Base-by-base conservation (phyloP, 2,888 invertebrate species). In the Pollenia griseotomentosa region DNA sequence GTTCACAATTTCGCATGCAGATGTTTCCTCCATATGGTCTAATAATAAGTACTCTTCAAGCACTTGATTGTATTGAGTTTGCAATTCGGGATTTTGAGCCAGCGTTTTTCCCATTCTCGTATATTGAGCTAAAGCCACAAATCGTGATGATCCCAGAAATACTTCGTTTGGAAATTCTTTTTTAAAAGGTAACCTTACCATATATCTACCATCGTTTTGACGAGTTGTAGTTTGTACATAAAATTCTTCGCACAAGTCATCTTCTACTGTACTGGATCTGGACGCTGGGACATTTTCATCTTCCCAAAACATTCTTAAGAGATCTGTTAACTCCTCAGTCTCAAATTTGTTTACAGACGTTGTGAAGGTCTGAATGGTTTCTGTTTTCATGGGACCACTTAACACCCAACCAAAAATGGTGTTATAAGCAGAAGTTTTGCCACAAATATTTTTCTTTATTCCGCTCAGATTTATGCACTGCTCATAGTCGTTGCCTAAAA, bases 381-480 rank as follows among this genome's bases (percentile, higher is more conserved):
- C 10, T 0, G 40, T 1, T 40, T 42, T 61, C 2, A 61, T 61
- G 14, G 61, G 61, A 6, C 61, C 40, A 10, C 61, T 61, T 0
- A 61, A 40, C n/a, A 61, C 61, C 61, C 61, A 61, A n/a, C 61
- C 61, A 61, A 61, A 61, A 4, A 61, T 42, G 5, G 40, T 61
- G 1, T 61, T 61, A n/a, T 61, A 61, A 2, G 40, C 61, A 1
- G 61, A 61, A n/a, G 61, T n/a, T n/a, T 61, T 12, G 14, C 40
- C 42, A n/a, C 61, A 61, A 42, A 61, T 42, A 19, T 61, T 61
- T 61, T 40, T 61, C 40, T 61, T 61, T 7, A 61, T 61, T 2
- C n/a, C 61, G 5, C 42, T 40, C 3, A 40, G 40, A 10, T 40
- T 40, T n/a, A 61, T 61, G 2, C 7, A 40, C 3, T 42, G 33